Conservation (phyloP, 2,113 vertebrate genomes). For the Sisor rabdophorus region DNA sequence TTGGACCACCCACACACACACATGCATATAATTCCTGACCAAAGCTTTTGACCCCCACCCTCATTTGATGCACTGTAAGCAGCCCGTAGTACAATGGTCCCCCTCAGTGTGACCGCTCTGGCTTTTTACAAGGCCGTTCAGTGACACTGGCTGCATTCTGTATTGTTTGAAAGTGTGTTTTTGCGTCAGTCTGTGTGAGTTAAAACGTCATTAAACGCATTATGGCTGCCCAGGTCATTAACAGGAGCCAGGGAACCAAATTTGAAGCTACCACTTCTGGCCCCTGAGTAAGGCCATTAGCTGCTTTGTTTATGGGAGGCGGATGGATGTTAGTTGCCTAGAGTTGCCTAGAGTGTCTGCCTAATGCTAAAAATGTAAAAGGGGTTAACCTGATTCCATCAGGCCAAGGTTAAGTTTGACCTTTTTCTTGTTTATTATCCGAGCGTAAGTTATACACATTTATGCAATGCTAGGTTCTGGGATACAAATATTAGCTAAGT, state of each 20-base stretch:
- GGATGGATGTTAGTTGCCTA: too few relatives aligned
- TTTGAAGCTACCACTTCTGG: too few relatives aligned
- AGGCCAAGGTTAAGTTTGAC: too few relatives aligned
- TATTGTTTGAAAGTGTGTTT: not conserved
- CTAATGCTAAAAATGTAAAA: too few relatives aligned
- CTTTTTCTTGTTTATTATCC: too few relatives aligned
- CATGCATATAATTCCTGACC: not conserved
- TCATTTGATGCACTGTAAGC: slow-evolving; percentile 39
- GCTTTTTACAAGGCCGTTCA: slow-evolving; percentile 24
- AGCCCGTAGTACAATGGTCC: slow-evolving; percentile 23
- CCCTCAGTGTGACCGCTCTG: slow-evolving; percentile 17
- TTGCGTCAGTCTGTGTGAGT: not conserved
- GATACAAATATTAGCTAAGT: not conserved
- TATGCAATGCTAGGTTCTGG: not conserved
- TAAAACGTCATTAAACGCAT: not conserved
- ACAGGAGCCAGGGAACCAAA: not conserved
- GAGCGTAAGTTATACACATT: too few relatives aligned
- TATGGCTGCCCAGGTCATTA: not conserved
- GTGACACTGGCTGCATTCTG: not conserved
- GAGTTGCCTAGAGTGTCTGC: too few relatives aligned
- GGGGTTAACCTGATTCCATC: too few relatives aligned
- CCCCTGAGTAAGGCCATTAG: too few relatives aligned
- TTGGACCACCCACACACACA: slow-evolving; percentile 41
- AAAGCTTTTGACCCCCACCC: slow-evolving; percentile 14
- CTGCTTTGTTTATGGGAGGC: too few relatives aligned